Percentiles rank a stretch among this genome's conserved stretches.
These are phyloP conservation scores for Aphelocoma coerulescens DNA, from an alignment of 2,113 vertebrate genomes.

Conservation along the genomic window DNA sequence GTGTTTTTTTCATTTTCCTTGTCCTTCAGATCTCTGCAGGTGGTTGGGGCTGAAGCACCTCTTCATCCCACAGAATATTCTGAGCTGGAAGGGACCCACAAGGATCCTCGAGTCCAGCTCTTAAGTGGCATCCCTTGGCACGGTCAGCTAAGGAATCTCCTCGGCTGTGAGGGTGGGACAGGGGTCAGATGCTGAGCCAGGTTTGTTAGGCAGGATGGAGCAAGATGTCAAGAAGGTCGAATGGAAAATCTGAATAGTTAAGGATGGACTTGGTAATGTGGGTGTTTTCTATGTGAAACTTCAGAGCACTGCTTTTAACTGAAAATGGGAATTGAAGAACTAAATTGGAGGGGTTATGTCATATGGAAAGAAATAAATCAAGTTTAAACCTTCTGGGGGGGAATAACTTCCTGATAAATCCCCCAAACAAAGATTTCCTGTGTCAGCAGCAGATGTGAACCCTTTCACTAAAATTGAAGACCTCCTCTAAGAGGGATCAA, in stretches of 20 bases:
- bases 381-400: neutral
- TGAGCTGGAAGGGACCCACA: neutral
- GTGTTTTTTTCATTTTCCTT: neutral
- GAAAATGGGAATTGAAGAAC: neutral
- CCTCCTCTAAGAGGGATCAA: neutral
- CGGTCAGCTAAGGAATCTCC: too few relatives aligned
- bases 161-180: neutral
- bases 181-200: neutral
- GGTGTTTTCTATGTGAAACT: neutral
- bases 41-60: neutral
- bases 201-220: rapidly evolving
- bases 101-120: rapidly evolving
- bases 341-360: neutral
- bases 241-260: neutral
- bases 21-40: neutral
- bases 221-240: rapidly evolving
- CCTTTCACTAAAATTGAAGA: neutral
- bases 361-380: neutral
- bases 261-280: rapidly evolving
- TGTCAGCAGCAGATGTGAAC: neutral
- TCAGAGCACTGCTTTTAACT: neutral
- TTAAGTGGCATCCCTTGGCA: neutral
- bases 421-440: neutral
- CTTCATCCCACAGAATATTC: neutral
- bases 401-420: neutral